phyloP scores from a whole-genome alignment of 1,140 invertebrate species.

The silkworm (Bombyx mori) region ASM3026992v2 NC_085121.1:10400501-10401000 shows the following conservation, averaged over 20 bases:
- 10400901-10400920: conserved; percentile 96
- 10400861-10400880: conserved; percentile 99
- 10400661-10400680: too few species aligned
- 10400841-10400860: conserved; percentile 98
- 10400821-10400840: conserved; percentile 96
- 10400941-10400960: conserved; percentile 69
- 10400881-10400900: conserved; percentile 99
- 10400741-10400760: too few species aligned
- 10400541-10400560: too few species aligned
- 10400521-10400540: too few species aligned
- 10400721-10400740: not conserved
- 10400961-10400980: conserved; percentile 57
- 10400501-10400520: too few species aligned
- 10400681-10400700: too few species aligned
- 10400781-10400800: conserved; percentile 96
- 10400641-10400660: too few species aligned
- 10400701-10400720: too few species aligned
- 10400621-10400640: too few species aligned
- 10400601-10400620: too few species aligned
- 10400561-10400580: too few species aligned
- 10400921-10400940: conserved; percentile 95
- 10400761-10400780: conserved; percentile 88
- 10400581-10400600: too few species aligned
- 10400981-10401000: conserved; percentile 29
- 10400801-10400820: conserved; percentile 95